Conservation (phyloP, 2,113 vertebrate species). For the Megaceryle torquata region DNA sequence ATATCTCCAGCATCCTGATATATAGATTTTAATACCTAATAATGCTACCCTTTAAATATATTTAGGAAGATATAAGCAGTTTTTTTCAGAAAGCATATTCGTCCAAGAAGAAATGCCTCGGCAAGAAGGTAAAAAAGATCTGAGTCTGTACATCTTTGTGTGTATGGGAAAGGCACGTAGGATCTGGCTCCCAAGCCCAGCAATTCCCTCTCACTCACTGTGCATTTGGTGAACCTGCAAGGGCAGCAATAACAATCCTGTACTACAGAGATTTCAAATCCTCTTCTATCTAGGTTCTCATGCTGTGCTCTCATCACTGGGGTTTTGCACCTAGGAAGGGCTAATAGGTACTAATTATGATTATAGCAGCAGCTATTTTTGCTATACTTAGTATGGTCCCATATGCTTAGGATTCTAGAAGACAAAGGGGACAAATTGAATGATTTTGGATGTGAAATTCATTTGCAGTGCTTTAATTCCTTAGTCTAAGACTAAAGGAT, state of each 20-base stretch:
- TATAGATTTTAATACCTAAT: neutral
- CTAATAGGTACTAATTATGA: conserved; percentile 62
- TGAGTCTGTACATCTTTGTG: conserved; percentile 61
- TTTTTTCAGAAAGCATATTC: neutral
- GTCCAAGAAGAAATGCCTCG: neutral
- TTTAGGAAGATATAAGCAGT: neutral
- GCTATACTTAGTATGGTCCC: conserved; percentile 60
- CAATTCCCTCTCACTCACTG: conserved; percentile 38
- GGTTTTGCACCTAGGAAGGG: conserved; percentile 63
- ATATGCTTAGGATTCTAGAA: conserved; percentile 60
- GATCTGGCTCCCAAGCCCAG: conserved; percentile 45
- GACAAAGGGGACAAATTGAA: conserved; percentile 62
- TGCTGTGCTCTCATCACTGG: conserved; percentile 42
- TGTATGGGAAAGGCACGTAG: conserved; percentile 41
- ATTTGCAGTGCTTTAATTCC: conserved; percentile 69
- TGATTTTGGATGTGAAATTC: conserved; percentile 70
- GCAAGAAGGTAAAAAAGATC: conserved; percentile 52
- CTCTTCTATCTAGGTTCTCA: conserved; percentile 42
- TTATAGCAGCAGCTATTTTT: conserved; percentile 61
- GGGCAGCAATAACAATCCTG: conserved; percentile 49
- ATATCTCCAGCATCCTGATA: neutral
- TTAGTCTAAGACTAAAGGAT: conserved; percentile 69
- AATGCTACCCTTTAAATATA: neutral
- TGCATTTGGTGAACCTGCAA: conserved; percentile 47
- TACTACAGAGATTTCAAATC: conserved; percentile 40